Base-by-base conservation (phyloP, 1,140 invertebrate species). In the Mya arenaria region DNA sequence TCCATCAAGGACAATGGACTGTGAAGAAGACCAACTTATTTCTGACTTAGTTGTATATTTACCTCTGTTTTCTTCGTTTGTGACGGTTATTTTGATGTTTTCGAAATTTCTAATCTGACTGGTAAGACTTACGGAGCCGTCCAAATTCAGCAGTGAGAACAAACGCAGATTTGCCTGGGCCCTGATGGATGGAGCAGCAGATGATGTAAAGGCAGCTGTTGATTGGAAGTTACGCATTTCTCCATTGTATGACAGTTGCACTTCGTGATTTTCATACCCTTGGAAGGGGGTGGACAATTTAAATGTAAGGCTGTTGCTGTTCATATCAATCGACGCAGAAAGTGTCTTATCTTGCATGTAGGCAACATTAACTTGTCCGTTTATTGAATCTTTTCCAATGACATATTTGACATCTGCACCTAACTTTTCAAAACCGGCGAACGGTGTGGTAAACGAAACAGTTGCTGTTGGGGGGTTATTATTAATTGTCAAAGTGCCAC, bases 271-370 rank as follows among this genome's bases (percentile, higher is more conserved):
- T 74, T 74, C 71, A 32, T 37, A 74, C 37, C 73, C 58, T 15
- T 8, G 17, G 25, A 75, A 75, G 28, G 73, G 73, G 1, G 73
- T 75, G n/a, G n/a, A n/a, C n/a, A n/a, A n/a, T 75, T n/a, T n/a
- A n/a, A n/a, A n/a, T n/a, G n/a, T n/a, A n/a, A n/a, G n/a, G n/a
- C n/a, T n/a, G n/a, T n/a, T n/a, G n/a, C n/a, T n/a, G n/a, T n/a
- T n/a, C n/a, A n/a, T n/a, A n/a, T n/a, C 52, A 32, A 55, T 34
- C 37, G 55, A 37, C 19, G 60, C 4, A 37, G 71, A 58, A 36
- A 74, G 34, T 0, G 71, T 60, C 52, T 74, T 74, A 15, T 36
- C 71, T 15, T 60, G 28, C 52, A 74, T 60, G 39, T 58, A 60
- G 25, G 44, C 41, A 39, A 74, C 28, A 60, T 75, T 75, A 3